Conservation (phyloP, 2,888 invertebrate genomes). For the Netelia fuscicornis region DNA sequence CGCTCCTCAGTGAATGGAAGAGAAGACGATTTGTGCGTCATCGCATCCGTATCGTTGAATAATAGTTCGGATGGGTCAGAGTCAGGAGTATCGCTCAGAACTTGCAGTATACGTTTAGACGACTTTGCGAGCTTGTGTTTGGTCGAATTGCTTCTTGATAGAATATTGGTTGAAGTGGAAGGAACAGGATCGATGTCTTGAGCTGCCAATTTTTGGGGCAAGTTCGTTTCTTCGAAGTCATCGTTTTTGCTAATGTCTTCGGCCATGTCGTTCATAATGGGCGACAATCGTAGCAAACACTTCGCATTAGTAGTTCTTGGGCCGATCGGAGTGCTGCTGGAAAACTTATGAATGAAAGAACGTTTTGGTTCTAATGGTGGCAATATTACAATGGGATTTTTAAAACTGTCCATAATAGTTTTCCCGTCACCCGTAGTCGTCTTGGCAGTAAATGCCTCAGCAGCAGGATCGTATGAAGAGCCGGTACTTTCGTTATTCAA, state of each 20-base stretch:
- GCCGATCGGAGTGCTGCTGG: conserved; percentile 74
- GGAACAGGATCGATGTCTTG: neutral
- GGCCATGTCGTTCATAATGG: conserved; percentile 64
- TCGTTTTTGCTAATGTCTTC: neutral
- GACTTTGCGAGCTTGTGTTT: neutral
- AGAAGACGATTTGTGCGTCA: neutral
- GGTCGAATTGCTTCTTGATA: neutral
- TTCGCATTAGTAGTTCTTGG: conserved; percentile 17
- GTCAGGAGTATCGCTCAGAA: conserved; percentile 45
- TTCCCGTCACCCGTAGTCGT: neutral
- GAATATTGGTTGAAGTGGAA: neutral
- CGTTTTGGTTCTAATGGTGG: neutral
- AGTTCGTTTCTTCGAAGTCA: neutral
- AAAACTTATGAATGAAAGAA: conserved; percentile 30
- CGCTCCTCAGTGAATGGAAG: neutral
- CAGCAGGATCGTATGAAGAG: neutral
- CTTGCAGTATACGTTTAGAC: neutral
- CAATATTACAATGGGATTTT: conserved; percentile 43
- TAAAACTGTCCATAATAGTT: neutral
- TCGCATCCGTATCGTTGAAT: conserved; percentile 45
- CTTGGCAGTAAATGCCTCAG: neutral
- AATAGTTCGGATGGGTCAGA: conserved; percentile 35
- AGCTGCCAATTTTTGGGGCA: neutral
- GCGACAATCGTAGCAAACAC: conserved; percentile 67
- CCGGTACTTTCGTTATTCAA: neutral